Base-by-base conservation (phyloP, 2,797 vertebrate genomes). In the Dromococcyx pavoninus region DNA sequence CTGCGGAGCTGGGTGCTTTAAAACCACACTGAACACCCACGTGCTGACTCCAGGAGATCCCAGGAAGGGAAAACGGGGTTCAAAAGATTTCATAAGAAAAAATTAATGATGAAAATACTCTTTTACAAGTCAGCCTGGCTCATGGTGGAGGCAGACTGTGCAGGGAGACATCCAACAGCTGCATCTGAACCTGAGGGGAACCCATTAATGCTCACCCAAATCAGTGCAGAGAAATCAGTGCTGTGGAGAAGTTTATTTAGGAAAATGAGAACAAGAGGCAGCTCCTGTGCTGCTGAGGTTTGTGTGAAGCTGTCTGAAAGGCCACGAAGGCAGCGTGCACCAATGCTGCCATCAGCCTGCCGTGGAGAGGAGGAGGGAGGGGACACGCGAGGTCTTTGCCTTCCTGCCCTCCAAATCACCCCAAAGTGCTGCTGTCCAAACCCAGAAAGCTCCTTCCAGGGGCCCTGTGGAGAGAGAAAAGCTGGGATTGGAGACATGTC, bases 21-120 rank as follows among this genome's bases (percentile, higher is more conserved):
- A 65, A 69, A 44, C 41, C 3, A 1, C 57, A 0, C 74, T 0
- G 10, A 27, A 33, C 30, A 4, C 82, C 57, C 62, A 11, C 0
- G 0, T 15, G 43, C 54, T 56, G 43, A 2, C 77, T 71, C 24
- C 65, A 18, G n/a, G 43, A 69, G 83, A n/a, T 11, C 74, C 82
- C 91, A 56, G 72, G 66, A 27, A 78, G 28, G 57, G 23, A 84
- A 70, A 92, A 46, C 0, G 23, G 39, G 53, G n/a, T 48, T 85
- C 44, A 5, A 7, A 76, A 43, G 32, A 57, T 50, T 69, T 74
- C 37, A 2, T 17, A 17, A 39, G 51, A 72, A 48, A 77, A 79
- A 69, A 57, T 13, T 17, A 53, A 79, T 32, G 15, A 21, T 37
- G 30, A 91, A 83, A 87, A 67, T 65, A 78, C 48, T 76, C 78